phyloP scores from a whole-genome alignment of 1,140 invertebrate species.

The Ceratoteleas bidentatus region DNA sequence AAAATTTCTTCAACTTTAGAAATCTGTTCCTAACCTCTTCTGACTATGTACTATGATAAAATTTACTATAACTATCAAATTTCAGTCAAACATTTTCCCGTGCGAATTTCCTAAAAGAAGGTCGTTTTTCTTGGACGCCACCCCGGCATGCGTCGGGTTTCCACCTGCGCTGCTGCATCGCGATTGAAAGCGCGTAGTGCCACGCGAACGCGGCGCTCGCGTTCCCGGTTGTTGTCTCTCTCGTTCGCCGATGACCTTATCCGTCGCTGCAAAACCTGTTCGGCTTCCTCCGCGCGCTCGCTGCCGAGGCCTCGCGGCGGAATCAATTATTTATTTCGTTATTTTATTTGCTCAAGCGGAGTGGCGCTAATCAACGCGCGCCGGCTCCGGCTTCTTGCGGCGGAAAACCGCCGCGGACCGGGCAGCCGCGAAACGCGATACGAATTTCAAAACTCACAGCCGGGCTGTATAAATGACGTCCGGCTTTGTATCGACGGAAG shows the following conservation, averaged over 20 bases:
- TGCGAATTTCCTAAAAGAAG: too few species aligned
- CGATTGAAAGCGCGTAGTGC: constrained; percentile 30
- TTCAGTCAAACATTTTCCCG: too few species aligned
- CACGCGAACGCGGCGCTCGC: constrained; percentile 30
- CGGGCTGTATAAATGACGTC: constrained; percentile 34
- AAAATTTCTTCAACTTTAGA: too few species aligned
- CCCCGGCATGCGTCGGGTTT: too few species aligned
- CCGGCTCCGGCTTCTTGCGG: constrained; percentile 26
- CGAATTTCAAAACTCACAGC: constrained; percentile 17
- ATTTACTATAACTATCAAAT: too few species aligned
- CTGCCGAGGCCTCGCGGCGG: constrained; percentile 73
- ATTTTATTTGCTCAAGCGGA: constrained; percentile 78
- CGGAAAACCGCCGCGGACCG: constrained; percentile 8
- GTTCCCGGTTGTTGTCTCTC: constrained; percentile 58
- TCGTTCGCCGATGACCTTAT: constrained; percentile 75
- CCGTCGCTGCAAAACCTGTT: constrained; percentile 77
- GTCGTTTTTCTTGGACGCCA: too few species aligned
- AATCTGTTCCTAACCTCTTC: too few species aligned
- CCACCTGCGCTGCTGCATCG: constrained; percentile 2
- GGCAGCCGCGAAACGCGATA: constrained; percentile 13
- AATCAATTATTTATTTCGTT: constrained; percentile 82
- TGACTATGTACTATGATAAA: too few species aligned
- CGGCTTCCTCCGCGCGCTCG: constrained; percentile 71
- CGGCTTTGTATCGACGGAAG: constrained; percentile 45
- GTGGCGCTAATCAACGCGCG: constrained; percentile 76